These are phyloP conservation scores for Cariama cristata DNA, from an alignment of 2,113 vertebrate genomes.

Conservation along the genomic window DNA sequence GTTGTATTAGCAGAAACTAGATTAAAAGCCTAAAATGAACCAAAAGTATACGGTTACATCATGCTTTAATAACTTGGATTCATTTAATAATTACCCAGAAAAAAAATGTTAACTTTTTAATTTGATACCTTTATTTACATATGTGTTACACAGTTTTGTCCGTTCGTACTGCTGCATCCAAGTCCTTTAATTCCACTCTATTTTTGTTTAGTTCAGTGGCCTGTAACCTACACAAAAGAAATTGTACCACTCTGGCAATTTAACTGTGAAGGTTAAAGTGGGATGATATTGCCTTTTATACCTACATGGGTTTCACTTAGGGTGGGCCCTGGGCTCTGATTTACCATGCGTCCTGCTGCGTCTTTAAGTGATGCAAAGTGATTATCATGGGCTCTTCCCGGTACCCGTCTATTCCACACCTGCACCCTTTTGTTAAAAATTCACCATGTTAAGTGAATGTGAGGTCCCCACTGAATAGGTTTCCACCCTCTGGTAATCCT, in stretches of 20 bases:
- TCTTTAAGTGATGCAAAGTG: constrained; percentile 83
- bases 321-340: constrained; percentile 82
- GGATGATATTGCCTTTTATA: constrained; percentile 74
- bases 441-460: constrained; percentile 76
- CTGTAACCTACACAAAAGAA: constrained; percentile 68
- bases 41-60: not conserved
- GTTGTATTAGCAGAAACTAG: not conserved
- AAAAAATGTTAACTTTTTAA: not conserved
- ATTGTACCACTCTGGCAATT: constrained; percentile 74
- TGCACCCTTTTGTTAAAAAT: constrained; percentile 81
- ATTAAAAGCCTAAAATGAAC: not conserved
- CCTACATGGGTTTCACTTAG: constrained; percentile 75
- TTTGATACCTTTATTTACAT: not conserved
- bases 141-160: not conserved
- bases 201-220: constrained; percentile 69
- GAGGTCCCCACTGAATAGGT: constrained; percentile 78
- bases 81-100: not conserved
- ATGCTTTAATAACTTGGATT: not conserved
- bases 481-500: constrained; percentile 71
- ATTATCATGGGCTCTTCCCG: constrained; percentile 81
- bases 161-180: not conserved
- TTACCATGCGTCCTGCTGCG: constrained; percentile 80
- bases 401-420: constrained; percentile 77
- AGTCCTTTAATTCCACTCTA: constrained; percentile 30
- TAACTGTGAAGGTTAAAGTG: constrained; percentile 80